These are phyloP conservation scores for Neodon shergylaensis DNA, from an alignment of 2,113 vertebrate species.

Conservation along the genomic window DNA sequence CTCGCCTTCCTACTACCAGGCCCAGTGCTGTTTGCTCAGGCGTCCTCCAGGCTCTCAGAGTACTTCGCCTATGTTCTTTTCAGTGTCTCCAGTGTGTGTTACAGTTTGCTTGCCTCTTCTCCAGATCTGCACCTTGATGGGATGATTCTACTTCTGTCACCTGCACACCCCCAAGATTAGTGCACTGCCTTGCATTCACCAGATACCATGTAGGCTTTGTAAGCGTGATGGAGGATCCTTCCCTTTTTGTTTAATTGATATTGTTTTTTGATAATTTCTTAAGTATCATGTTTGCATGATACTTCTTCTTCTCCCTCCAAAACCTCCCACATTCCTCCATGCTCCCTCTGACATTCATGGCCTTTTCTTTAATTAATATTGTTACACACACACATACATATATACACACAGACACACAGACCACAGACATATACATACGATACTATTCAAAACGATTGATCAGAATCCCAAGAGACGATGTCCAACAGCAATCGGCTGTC, in stretches of 20 bases:
- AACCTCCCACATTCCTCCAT: neutral
- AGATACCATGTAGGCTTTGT: neutral
- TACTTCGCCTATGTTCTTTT: neutral
- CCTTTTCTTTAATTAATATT: neutral
- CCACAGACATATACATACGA: neutral
- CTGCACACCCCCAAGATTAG: neutral
- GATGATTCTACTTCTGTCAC: neutral
- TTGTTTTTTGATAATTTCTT: neutral
- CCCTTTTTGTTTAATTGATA: neutral
- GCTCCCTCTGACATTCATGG: neutral
- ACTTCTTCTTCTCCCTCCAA: neutral
- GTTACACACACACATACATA: neutral
- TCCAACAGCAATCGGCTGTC: neutral
- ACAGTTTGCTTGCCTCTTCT: neutral
- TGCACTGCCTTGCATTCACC: neutral
- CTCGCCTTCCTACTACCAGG: neutral
- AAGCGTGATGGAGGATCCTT: neutral
- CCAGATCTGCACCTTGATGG: neutral
- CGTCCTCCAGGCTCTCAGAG: neutral
- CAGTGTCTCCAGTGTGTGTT: neutral
- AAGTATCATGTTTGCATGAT: neutral
- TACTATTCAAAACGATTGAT: neutral
- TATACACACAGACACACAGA: neutral
- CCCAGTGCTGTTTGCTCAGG: neutral
- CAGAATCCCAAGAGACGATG: neutral